phyloP scores from a whole-genome alignment of 2,888 invertebrate species.

The Diadegma fenestrale region DNA sequence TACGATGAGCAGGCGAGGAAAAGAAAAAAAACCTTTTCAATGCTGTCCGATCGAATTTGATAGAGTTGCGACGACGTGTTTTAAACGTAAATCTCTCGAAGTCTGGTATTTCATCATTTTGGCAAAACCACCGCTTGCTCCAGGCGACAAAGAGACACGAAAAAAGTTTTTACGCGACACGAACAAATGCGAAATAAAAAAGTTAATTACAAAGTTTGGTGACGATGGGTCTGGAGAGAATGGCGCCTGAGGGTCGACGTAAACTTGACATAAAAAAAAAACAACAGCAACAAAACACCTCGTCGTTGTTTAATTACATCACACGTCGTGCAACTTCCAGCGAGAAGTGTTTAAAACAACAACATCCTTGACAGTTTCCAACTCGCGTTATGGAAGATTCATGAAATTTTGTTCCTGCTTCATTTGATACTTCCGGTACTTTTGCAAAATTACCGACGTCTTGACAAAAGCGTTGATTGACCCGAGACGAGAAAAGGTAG shows the following conservation, averaged over 20 bases:
- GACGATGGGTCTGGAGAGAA: slow-evolving; percentile 36
- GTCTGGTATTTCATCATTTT: slow-evolving; percentile 32
- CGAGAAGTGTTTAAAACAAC: slow-evolving; percentile 24
- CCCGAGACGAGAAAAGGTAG: neutral
- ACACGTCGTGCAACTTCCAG: neutral
- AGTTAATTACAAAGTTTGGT: slow-evolving; percentile 63
- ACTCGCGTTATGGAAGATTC: neutral
- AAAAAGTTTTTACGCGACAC: slow-evolving; percentile 40
- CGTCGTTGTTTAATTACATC: slow-evolving; percentile 59
- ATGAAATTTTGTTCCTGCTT: neutral
- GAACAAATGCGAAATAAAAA: slow-evolving; percentile 53
- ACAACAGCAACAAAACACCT: slow-evolving; percentile 10
- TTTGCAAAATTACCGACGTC: neutral
- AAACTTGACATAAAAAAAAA: slow-evolving; percentile 42
- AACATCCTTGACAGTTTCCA: neutral
- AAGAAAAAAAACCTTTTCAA: slow-evolving; percentile 52
- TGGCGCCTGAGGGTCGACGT: slow-evolving; percentile 35
- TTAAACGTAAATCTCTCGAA: slow-evolving; percentile 23
- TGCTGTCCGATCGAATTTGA: slow-evolving; percentile 27
- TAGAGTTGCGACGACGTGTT: slow-evolving; percentile 35
- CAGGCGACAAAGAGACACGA: slow-evolving; percentile 37
- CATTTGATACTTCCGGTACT: neutral
- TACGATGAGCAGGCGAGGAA: neutral
- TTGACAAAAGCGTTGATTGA: neutral
- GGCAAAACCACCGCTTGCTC: slow-evolving; percentile 41